A percentile compares a stretch with the other conserved stretches of the same genome.
Evolutionary conservation across 2,113 vertebrate species (phyloP).

Genomic region (Athene cunicularia): DNA sequence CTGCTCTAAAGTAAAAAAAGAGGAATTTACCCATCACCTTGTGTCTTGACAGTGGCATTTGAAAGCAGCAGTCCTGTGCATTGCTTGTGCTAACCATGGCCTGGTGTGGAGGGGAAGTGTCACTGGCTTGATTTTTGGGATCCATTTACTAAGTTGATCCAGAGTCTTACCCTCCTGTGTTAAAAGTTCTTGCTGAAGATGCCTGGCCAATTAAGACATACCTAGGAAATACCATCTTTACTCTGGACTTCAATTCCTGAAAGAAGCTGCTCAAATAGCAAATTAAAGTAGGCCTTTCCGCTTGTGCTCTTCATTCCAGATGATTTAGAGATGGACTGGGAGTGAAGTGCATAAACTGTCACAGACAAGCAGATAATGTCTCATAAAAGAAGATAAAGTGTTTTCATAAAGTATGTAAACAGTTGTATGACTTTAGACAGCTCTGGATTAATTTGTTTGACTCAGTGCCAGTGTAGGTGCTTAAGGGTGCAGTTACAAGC

Average conservation of each 20-base stretch:
- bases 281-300: background rate
- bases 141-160: background rate
- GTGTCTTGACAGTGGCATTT: background rate
- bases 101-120: background rate
- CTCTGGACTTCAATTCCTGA: background rate
- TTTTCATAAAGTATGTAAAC: conserved; percentile 15
- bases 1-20: background rate
- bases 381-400: conserved; percentile 15
- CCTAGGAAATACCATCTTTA: background rate
- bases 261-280: background rate
- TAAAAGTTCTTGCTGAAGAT: background rate
- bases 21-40: accelerated
- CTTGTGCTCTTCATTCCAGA: background rate
- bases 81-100: background rate
- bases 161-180: background rate
- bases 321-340: background rate
- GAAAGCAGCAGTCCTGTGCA: background rate
- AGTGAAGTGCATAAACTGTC: background rate
- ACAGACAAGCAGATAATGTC: background rate
- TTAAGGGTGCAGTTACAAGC: background rate
- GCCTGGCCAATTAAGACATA: background rate
- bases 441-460: background rate
- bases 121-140: background rate
- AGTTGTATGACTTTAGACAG: background rate
- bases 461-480: background rate